Percentiles rank a stretch among this genome's conserved stretches.
Evolutionary conservation across 2,113 vertebrate species (phyloP).

Genomic region (Zosterops pallidus): DNA sequence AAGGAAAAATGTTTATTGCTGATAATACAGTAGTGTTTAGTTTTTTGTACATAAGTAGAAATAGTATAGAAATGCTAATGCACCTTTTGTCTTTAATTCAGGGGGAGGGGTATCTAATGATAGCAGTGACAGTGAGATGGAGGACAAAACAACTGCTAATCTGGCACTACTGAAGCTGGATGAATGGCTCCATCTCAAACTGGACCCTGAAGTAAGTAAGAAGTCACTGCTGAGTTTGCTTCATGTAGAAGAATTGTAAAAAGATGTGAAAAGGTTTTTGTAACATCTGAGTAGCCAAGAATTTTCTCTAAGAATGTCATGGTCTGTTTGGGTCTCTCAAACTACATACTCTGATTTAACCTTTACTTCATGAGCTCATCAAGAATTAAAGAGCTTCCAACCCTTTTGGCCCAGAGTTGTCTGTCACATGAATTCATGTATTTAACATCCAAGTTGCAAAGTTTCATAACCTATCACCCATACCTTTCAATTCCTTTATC

Average conservation of each 20-base stretch:
- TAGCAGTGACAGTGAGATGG: slow-evolving; percentile 88
- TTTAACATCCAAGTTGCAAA: not conserved
- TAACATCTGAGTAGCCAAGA: not conserved
- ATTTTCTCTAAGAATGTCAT: not conserved
- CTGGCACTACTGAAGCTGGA: slow-evolving; percentile 83
- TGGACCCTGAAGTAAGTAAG: slow-evolving; percentile 84
- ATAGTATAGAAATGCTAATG: not conserved
- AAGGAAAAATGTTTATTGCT: not conserved
- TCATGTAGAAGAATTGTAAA: not conserved
- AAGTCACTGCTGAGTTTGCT: not conserved
- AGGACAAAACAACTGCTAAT: slow-evolving; percentile 75
- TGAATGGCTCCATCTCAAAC: slow-evolving; percentile 87
- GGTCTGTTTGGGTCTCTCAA: fast-evolving
- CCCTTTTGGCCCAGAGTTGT: not conserved
- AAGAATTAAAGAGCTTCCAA: not conserved
- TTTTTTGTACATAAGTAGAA: not conserved
- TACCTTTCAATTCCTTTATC: not conserved
- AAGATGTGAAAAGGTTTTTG: not conserved
- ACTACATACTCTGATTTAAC: fast-evolving
- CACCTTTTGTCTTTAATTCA: slow-evolving; percentile 21
- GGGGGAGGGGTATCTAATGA: slow-evolving; percentile 72
- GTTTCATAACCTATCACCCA: not conserved
- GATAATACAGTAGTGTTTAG: not conserved
- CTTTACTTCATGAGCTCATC: not conserved
- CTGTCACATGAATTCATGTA: fast-evolving